Base-by-base conservation (phyloP, 2,888 invertebrate genomes). In the Agrochola litura region DNA sequence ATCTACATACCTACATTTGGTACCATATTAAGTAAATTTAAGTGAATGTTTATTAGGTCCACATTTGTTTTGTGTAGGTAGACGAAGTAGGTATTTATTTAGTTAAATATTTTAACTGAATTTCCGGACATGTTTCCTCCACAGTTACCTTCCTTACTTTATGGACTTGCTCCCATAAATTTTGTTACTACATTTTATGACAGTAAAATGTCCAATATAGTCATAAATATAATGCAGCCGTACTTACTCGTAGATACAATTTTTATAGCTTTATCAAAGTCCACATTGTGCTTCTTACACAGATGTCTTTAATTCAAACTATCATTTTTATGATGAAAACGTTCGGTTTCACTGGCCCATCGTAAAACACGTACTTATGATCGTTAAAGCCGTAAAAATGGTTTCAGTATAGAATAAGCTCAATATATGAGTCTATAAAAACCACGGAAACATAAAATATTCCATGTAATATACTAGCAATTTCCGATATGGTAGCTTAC, bases 381-480 rank as follows among this genome's bases (percentile, higher is more conserved):
- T 92, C 94, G 93, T 93, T 93, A 92, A 92, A 92, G 91, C 93
- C 90, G 88, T 94, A 94, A 95, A 95, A 95, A 93, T 94, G 92
- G 93, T 92, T 93, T 91, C 92, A 92, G 92, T 92, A 91, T 91
- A 91, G 90, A 94, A 93, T 93, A 94, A 94, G 92, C 92, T 89
- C 91, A 91, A 95, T 94, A 95, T 94, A 95, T 94, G 94, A 91
- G 92, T 91, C 94, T 90, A 94, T 95, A 95, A 95, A 95, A 95
- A 93, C 90, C 90, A 91, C 91, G 92, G 92, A 92, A 95, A 93
- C 92, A 94, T 94, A 93, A 94, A 95, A 94, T 90, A 92, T 91
- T 91, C 90, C 90, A 91, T 79, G 92, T 92, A 92, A 94, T 93
- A 92, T 94, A 94, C 92, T 92, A 94, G 93, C 92, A 93, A 94